phyloP scores from a whole-genome alignment of 2,797 vertebrate genomes.

The Ptychobarbus kaznakovi region DNA sequence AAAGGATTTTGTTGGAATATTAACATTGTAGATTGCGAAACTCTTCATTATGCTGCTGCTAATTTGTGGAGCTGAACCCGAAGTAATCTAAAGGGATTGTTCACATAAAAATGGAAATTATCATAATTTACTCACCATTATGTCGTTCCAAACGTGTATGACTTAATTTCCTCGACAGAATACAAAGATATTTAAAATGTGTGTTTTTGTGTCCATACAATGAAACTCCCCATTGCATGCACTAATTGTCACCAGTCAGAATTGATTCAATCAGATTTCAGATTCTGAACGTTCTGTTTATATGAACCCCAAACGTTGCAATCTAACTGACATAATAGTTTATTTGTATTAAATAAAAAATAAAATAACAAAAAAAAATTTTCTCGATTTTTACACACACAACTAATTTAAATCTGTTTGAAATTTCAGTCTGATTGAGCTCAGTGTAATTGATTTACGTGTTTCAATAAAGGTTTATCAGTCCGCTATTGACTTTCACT shows the following conservation, averaged over 20 bases:
- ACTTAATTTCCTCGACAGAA: not conserved
- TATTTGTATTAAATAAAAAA: too few relatives aligned
- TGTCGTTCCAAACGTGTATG: not conserved
- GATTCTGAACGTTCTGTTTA: not conserved
- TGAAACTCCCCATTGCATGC: not conserved
- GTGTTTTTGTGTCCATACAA: not conserved
- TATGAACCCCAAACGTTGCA: not conserved
- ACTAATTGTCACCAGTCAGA: not conserved
- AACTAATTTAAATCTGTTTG: not conserved
- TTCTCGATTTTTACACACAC: too few relatives aligned
- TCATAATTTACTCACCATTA: not conserved
- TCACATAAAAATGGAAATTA: not conserved
- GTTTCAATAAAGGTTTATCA: not conserved
- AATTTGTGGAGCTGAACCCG: conserved; percentile 2
- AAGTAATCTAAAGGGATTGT: not conserved
- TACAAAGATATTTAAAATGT: not conserved
- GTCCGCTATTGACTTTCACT: not conserved
- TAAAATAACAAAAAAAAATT: too few relatives aligned
- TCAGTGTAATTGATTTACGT: not conserved
- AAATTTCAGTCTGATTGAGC: not conserved
- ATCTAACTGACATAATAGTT: not conserved
- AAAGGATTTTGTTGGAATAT: conserved; percentile 20
- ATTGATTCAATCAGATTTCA: not conserved
- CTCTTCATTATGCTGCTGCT: not conserved
- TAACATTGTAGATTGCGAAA: not conserved